Base-by-base conservation (phyloP, 2,797 vertebrate species). In the Sternarchorhynchus goeldii region DNA sequence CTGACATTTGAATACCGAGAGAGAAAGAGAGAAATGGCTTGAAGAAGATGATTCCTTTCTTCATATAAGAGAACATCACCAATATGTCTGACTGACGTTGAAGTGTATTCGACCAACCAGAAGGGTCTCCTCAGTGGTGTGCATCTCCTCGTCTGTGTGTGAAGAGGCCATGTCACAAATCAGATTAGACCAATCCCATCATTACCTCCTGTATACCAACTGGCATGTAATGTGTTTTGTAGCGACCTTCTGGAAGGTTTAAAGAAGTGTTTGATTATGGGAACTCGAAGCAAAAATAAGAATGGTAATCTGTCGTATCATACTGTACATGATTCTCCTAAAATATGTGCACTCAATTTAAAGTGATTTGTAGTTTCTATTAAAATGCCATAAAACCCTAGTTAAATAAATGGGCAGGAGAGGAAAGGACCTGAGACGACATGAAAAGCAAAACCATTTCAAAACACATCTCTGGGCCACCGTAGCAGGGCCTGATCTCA, bases 1-100 rank as follows among this genome's bases (percentile, higher is more conserved):
- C 81, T 92, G 92, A 92, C 91, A 91, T 90, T 87, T 85, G 83
- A 88, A 92, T 82, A 77, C 88, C 62, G 86, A 90, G 90, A 92
- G 87, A 88, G 84, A 88, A 83, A 86, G 84, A 88, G 73, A 80
- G 85, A 87, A 86, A 80, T 87, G 77, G 82, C 58, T 83, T 78
- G 74, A 79, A 85, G 84, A 85, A 90, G 83, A 88, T 88, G 87
- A 92, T 90, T 92, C 91, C 80, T 85, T 86, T 87, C 88, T 87
- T 85, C 82, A 89, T 85, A 90, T 91, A 88, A 91, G 90, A 91
- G 90, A 92, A 90, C 89, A 89, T 89, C 88, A 89, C 88, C 90
- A 92, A 92, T 91, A 91, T 91, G 90, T 89, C 87, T 78, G 78
- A 90, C 89, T 90, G 89, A 74, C 88, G 86, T 87, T 86, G 85